phyloP scores from a whole-genome alignment of 2,888 invertebrate species.

The Entomobrya proxima region DNA sequence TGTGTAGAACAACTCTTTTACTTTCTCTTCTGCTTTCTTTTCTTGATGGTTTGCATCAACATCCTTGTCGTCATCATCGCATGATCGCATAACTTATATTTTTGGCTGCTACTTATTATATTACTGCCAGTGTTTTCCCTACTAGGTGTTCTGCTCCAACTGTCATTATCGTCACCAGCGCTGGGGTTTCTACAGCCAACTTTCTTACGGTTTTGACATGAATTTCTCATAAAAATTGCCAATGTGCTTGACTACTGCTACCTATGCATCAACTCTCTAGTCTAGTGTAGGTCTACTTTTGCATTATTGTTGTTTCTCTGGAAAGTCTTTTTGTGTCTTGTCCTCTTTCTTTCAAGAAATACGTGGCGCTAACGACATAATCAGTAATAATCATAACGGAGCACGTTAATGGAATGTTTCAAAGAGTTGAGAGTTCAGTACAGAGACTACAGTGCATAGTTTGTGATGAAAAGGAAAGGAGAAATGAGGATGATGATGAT shows the following conservation, averaged over 20 bases:
- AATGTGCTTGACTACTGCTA: background rate
- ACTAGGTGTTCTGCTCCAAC: background rate
- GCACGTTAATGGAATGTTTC: slow-evolving; percentile 25
- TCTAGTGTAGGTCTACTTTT: background rate
- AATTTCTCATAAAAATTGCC: slow-evolving; percentile 31
- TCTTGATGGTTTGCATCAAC: background rate
- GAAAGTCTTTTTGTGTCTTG: background rate
- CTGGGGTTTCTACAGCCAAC: background rate
- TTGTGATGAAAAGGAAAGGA: background rate
- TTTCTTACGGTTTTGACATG: background rate
- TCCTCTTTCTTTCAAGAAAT: slow-evolving; percentile 6
- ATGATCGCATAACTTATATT: background rate
- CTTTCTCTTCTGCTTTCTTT: background rate
- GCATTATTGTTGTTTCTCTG: background rate
- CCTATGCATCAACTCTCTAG: too few relatives aligned
- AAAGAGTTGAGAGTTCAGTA: too few relatives aligned
- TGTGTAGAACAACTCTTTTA: background rate
- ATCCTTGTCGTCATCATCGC: background rate
- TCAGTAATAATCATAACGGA: slow-evolving; percentile 28
- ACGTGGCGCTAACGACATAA: slow-evolving; percentile 37
- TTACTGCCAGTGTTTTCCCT: background rate
- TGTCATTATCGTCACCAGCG: slow-evolving; percentile 27
- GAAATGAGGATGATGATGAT: background rate
- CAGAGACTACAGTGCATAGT: slow-evolving; percentile 8
- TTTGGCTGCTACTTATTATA: too few relatives aligned